phyloP scores from a whole-genome alignment of 2,888 invertebrate species.

The Baccha elongata region DNA sequence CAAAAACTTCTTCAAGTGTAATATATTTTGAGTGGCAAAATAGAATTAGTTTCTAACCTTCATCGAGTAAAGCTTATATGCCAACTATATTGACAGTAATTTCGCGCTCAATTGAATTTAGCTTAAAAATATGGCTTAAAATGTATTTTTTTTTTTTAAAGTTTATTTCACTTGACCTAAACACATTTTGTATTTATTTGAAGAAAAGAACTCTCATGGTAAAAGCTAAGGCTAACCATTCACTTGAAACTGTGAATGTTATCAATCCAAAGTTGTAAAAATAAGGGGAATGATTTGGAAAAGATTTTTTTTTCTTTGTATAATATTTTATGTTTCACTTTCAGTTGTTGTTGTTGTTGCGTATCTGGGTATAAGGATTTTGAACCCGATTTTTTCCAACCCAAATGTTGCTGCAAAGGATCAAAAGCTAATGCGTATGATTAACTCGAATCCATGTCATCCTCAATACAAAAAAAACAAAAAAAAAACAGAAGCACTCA shows the following conservation, averaged over 20 bases:
- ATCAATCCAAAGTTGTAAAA: constrained; percentile 68
- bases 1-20: background rate
- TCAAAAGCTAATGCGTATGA: too few relatives aligned
- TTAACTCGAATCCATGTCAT: constrained; percentile 16
- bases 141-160: constrained; percentile 5
- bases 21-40: constrained; percentile 3
- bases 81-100: constrained; percentile 55
- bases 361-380: background rate
- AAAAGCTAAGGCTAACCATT: constrained; percentile 48
- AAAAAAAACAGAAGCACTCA: background rate
- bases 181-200: constrained; percentile 36
- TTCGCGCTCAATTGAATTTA: constrained; percentile 62
- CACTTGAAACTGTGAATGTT: constrained; percentile 70
- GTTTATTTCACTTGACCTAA: constrained; percentile 61
- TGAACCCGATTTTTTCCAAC: too few relatives aligned
- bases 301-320: constrained; percentile 52
- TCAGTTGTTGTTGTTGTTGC: constrained; percentile 4
- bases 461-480: too few relatives aligned
- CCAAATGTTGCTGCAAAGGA: constrained; percentile 5
- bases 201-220: background rate
- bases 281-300: constrained; percentile 66
- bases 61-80: constrained; percentile 46
- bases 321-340: background rate
- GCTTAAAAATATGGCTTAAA: constrained; percentile 36
- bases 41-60: background rate